Conservation (phyloP, 2,888 invertebrate species). For the Erebia aethiops region DNA sequence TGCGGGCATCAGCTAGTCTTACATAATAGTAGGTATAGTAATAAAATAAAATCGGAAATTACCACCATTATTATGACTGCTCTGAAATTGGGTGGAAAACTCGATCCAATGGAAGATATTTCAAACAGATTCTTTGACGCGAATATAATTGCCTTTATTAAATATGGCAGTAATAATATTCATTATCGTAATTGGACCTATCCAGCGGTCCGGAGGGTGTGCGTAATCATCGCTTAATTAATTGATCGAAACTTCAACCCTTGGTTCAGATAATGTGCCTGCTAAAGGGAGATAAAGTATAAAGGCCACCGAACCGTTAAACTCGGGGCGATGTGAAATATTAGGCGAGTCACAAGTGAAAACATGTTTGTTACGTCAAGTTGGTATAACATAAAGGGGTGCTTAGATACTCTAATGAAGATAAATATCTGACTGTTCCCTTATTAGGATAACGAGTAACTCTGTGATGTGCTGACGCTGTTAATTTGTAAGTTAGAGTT, state of each 20-base stretch:
- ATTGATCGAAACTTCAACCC: constrained; percentile 81
- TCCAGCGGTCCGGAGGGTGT: constrained; percentile 61
- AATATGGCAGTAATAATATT: constrained; percentile 67
- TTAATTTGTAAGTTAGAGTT: constrained; percentile 42
- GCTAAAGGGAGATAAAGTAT: constrained; percentile 75
- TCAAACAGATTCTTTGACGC: constrained; percentile 38
- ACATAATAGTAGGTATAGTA: neutral
- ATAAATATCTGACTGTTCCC: constrained; percentile 77
- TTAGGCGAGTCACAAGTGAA: constrained; percentile 76
- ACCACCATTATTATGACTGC: constrained; percentile 31
- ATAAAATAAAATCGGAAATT: constrained; percentile 26
- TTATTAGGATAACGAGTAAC: constrained; percentile 68
- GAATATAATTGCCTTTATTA: constrained; percentile 46
- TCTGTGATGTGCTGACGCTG: constrained; percentile 66
- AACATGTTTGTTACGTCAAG: constrained; percentile 74
- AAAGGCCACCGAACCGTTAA: constrained; percentile 72
- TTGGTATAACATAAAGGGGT: constrained; percentile 77
- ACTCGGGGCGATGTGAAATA: constrained; percentile 78
- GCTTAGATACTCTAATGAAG: constrained; percentile 80
- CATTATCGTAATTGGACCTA: constrained; percentile 69
- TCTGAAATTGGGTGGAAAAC: constrained; percentile 34
- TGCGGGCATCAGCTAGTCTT: too few species aligned
- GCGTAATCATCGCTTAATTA: constrained; percentile 78
- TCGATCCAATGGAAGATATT: constrained; percentile 29
- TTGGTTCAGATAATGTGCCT: constrained; percentile 75